Conservation (phyloP, 2,888 invertebrate genomes). For the Tiliacea aurago region DNA sequence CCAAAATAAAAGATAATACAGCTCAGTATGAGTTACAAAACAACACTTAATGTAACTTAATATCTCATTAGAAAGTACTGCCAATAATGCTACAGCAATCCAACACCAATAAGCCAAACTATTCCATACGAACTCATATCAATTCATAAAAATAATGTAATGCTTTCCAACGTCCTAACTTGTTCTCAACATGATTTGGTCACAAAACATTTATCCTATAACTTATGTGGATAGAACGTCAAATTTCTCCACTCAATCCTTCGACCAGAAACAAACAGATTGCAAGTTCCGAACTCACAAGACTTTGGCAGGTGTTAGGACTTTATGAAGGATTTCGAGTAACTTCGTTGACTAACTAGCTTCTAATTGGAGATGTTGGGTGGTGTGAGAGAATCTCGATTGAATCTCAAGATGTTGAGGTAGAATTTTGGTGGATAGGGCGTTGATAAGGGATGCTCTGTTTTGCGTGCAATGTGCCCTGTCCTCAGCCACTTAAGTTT, state of each 20-base stretch:
- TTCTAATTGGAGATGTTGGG: slow-evolving; percentile 38
- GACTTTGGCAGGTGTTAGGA: slow-evolving; percentile 58
- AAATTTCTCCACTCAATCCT: slow-evolving; percentile 38
- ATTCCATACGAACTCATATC: slow-evolving; percentile 43
- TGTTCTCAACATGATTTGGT: slow-evolving; percentile 30
- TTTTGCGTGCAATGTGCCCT: no score
- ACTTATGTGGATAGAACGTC: slow-evolving; percentile 16
- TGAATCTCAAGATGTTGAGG: not conserved
- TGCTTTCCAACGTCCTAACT: slow-evolving; percentile 27
- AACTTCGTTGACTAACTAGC: slow-evolving; percentile 36
- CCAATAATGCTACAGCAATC: slow-evolving; percentile 15
- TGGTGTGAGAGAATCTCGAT: slow-evolving; percentile 20
- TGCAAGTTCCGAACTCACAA: slow-evolving; percentile 57
- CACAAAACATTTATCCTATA: slow-evolving; percentile 31
- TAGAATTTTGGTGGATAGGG: not conserved
- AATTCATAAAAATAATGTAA: slow-evolving; percentile 45
- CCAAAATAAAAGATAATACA: slow-evolving; percentile 1
- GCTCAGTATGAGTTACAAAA: slow-evolving; percentile 13
- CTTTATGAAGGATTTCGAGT: slow-evolving; percentile 44
- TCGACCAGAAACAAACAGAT: slow-evolving; percentile 60
- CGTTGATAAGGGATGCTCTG: not conserved
- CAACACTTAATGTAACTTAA: slow-evolving; percentile 11
- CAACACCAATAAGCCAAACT: slow-evolving; percentile 23
- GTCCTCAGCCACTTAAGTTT: no score
- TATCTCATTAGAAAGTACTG: slow-evolving; percentile 23